Percentiles rank a stretch among this genome's conserved stretches.
These are phyloP conservation scores for Drosophila subsilvestris DNA, from an alignment of 2,888 invertebrate genomes.

Conservation along the genomic window DNA sequence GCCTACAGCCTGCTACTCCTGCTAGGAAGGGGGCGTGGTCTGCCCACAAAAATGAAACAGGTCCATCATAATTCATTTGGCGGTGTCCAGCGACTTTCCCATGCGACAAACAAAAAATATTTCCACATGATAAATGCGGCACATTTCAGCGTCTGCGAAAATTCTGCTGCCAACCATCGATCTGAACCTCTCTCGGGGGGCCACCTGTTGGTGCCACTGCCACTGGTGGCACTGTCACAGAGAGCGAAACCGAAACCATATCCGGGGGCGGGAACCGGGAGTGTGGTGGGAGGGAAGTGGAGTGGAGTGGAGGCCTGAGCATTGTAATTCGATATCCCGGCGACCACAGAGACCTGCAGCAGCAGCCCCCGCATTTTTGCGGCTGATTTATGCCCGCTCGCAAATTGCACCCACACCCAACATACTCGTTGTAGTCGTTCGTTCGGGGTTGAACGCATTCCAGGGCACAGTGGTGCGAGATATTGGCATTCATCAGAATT, in stretches of 20 bases:
- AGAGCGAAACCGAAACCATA: conserved; percentile 35
- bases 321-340: conserved; percentile 69
- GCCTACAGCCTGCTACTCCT: conserved; percentile 39
- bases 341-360: conserved; percentile 37
- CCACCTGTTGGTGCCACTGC: conserved; percentile 43
- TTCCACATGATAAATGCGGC: conserved; percentile 66
- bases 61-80: conserved; percentile 62
- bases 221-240: conserved; percentile 27
- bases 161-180: conserved; percentile 35
- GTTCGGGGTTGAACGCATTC: conserved; percentile 67
- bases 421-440: conserved; percentile 9
- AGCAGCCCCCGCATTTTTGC: conserved; percentile 75
- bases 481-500: neutral
- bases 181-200: conserved; percentile 28
- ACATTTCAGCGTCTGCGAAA: conserved; percentile 78
- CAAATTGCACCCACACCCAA: conserved; percentile 76
- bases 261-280: neutral
- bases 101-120: conserved; percentile 59
- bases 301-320: conserved; percentile 50
- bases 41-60: conserved; percentile 43
- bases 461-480: conserved; percentile 54
- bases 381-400: conserved; percentile 73
- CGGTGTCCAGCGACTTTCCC: conserved; percentile 62
- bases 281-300: neutral
- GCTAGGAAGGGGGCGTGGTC: conserved; percentile 52